phyloP scores from a whole-genome alignment of 2,113 vertebrate genomes.

The Pterocles burchelli region DNA sequence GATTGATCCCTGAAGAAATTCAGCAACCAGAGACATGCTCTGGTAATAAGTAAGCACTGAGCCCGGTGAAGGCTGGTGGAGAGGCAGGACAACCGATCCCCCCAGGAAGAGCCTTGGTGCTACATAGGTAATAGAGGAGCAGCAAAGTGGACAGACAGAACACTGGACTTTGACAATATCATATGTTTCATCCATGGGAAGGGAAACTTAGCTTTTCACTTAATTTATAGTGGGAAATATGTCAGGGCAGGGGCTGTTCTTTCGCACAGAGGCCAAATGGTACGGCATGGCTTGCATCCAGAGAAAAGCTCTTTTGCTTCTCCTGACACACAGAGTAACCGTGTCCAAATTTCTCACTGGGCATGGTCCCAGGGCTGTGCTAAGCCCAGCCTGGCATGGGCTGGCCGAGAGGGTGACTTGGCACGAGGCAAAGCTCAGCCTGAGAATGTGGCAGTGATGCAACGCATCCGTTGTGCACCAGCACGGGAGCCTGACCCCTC shows the following conservation, averaged over 20 bases:
- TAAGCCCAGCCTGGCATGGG: background rate
- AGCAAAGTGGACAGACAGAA: background rate
- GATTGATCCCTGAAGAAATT: constrained; percentile 54
- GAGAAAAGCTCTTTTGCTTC: background rate
- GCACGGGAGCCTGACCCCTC: rapidly evolving
- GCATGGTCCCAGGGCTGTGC: background rate
- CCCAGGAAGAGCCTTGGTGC: background rate
- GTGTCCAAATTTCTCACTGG: rapidly evolving
- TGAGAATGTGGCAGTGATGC: background rate
- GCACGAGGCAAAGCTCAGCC: background rate
- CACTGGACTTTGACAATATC: background rate
- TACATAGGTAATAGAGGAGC: background rate
- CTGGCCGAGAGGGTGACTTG: background rate
- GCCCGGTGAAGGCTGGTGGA: background rate
- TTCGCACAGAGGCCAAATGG: background rate
- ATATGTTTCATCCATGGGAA: background rate
- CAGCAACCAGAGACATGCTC: background rate
- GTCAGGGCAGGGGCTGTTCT: background rate
- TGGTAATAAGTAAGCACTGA: background rate
- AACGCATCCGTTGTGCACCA: rapidly evolving
- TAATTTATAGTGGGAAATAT: background rate
- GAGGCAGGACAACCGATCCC: background rate
- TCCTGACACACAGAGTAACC: background rate
- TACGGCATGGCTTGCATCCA: background rate
- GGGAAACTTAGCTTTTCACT: background rate